Evolutionary conservation across 1,140 invertebrate genomes (phyloP).

Genomic region (Drosophila saltans): DNA sequence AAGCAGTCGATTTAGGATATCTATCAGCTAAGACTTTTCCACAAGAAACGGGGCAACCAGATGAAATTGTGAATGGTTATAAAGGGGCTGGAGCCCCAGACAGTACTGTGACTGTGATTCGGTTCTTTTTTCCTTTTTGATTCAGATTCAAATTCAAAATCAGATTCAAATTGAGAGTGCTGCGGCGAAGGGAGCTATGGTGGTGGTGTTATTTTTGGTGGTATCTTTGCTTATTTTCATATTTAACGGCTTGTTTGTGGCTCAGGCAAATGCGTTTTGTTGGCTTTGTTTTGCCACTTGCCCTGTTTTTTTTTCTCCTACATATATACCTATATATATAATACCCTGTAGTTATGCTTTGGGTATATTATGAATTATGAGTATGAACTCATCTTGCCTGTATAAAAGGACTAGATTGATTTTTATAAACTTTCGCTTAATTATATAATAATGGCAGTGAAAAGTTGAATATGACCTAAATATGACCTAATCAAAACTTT

Average conservation of each 20-base stretch:
- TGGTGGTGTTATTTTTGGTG: no score
- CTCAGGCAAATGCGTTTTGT: slow-evolving; percentile 39
- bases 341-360: background rate
- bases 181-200: background rate
- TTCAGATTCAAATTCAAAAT: slow-evolving; percentile 9
- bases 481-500: no score
- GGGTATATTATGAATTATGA: no score
- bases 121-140: background rate
- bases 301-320: slow-evolving; percentile 6
- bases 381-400: no score
- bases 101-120: slow-evolving; percentile 2
- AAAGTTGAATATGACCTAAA: no score
- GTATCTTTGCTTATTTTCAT: slow-evolving; percentile 54
- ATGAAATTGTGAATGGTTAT: no score
- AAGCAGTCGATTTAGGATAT: slow-evolving; percentile 41
- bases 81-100: background rate
- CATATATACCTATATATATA: background rate
- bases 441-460: no score
- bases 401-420: no score
- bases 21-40: slow-evolving; percentile 18
- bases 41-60: background rate
- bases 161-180: slow-evolving; percentile 9
- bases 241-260: slow-evolving; percentile 66
- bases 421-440: no score
- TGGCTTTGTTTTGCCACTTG: slow-evolving; percentile 37